Evolutionary conservation across 2,888 invertebrate species (phyloP).

Genomic region (Drosophila fulvimacula): DNA sequence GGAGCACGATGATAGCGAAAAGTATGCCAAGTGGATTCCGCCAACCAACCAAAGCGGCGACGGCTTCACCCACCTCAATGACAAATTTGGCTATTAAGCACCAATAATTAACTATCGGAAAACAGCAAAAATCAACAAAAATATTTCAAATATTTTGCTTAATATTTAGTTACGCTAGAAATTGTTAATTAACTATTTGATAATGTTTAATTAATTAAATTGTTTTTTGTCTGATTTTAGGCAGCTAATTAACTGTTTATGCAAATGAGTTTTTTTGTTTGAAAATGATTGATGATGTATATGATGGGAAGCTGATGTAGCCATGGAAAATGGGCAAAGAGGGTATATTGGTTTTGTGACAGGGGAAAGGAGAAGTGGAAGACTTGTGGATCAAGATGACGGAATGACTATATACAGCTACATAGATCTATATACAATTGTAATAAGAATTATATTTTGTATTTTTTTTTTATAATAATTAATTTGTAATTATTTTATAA

Average conservation of each 20-base stretch:
- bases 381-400: background rate
- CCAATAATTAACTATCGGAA: conserved; percentile 45
- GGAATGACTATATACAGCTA: background rate
- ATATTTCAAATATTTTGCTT: background rate
- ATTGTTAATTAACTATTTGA: conserved; percentile 5
- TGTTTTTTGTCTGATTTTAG: background rate
- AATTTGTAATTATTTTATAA: background rate
- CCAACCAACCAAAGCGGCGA: conserved; percentile 91
- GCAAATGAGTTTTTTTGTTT: background rate
- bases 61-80: conserved; percentile 91
- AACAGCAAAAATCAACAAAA: conserved; percentile 51
- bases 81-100: conserved; percentile 90
- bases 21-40: conserved; percentile 92
- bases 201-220: background rate
- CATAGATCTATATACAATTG: too few species aligned
- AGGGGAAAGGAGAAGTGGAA: background rate
- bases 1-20: conserved; percentile 86
- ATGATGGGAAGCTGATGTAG: background rate
- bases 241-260: background rate
- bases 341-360: background rate
- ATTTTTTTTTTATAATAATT: background rate
- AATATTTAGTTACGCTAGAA: conserved; percentile 8
- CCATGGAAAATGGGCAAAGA: background rate
- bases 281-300: background rate
- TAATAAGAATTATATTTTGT: too few species aligned